Conservation (phyloP, 2,888 invertebrate genomes). For the Pseudanteris insignis region DNA sequence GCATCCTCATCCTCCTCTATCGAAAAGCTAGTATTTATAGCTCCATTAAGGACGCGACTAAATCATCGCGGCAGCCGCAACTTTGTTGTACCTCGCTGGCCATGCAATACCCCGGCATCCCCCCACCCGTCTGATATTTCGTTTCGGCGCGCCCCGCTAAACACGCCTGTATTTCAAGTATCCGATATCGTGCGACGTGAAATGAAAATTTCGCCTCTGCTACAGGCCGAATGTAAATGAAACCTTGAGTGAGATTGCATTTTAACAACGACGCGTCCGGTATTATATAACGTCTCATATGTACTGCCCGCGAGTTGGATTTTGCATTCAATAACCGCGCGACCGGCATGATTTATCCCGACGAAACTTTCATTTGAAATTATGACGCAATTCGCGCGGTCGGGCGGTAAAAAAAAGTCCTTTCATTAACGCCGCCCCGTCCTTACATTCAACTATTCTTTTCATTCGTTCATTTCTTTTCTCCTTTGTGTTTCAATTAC, state of each 20-base stretch:
- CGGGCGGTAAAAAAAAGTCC: conserved; percentile 19
- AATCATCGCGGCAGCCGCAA: conserved; percentile 71
- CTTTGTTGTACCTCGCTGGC: conserved; percentile 64
- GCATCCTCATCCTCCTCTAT: conserved; percentile 63
- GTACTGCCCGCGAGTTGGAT: conserved; percentile 30
- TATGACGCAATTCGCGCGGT: conserved; percentile 39
- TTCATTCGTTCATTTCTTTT: too few species aligned
- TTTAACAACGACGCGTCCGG: conserved; percentile 45
- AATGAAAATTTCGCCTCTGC: conserved; percentile 46
- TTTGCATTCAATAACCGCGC: conserved; percentile 42
- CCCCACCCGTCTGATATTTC: conserved; percentile 64
- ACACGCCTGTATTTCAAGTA: conserved; percentile 52
- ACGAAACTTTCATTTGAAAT: conserved; percentile 40
- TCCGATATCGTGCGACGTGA: conserved; percentile 46
- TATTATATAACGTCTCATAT: conserved; percentile 42
- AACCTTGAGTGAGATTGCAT: conserved; percentile 47
- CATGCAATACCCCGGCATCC: conserved; percentile 59
- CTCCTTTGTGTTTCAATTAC: too few species aligned
- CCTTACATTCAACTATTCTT: too few species aligned
- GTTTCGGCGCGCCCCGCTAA: conserved; percentile 55
- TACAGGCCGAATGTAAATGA: conserved; percentile 45
- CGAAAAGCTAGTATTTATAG: conserved; percentile 72
- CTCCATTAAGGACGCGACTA: conserved; percentile 72
- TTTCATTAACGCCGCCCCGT: conserved; percentile 35
- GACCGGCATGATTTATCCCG: conserved; percentile 38